Evolutionary conservation across 1,140 invertebrate genomes (phyloP).

Genomic region (Polypedilum vanderplanki): DNA sequence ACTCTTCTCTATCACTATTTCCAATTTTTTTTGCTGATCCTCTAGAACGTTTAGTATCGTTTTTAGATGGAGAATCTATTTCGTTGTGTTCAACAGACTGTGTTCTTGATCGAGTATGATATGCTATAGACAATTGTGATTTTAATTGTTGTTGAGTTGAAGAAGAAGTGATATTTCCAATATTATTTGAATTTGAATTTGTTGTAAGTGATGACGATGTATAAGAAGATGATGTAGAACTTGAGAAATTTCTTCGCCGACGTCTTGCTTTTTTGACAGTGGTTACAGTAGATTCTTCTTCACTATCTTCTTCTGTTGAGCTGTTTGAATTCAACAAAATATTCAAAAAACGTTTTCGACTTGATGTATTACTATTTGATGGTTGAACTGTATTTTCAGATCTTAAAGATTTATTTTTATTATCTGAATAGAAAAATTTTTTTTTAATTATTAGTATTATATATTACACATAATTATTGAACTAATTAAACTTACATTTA

Average conservation of each 20-base stretch:
- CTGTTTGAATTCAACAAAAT: constrained; percentile 30
- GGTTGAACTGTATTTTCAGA: constrained; percentile 15
- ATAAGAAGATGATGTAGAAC: constrained; percentile 38
- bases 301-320: constrained; percentile 33
- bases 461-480: constrained; percentile 27
- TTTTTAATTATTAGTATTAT: too few species aligned
- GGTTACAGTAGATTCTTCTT: constrained; percentile 33
- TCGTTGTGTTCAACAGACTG: background rate
- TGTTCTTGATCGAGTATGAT: constrained; percentile 39
- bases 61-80: background rate
- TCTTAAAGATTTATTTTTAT: background rate
- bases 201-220: constrained; percentile 35
- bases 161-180: constrained; percentile 30
- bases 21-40: constrained; percentile 23
- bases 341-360: constrained; percentile 31
- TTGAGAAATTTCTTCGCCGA: constrained; percentile 38
- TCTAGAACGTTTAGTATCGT: background rate
- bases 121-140: constrained; percentile 39
- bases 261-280: constrained; percentile 32
- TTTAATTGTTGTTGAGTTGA: constrained; percentile 23
- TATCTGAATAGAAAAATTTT: background rate
- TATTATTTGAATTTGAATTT: constrained; percentile 40
- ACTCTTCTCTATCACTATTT: constrained; percentile 25
- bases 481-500: constrained; percentile 23
- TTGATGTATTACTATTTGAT: constrained; percentile 35